Conservation (phyloP, 2,888 invertebrate genomes). For the Dicranocentrus wangi region DNA sequence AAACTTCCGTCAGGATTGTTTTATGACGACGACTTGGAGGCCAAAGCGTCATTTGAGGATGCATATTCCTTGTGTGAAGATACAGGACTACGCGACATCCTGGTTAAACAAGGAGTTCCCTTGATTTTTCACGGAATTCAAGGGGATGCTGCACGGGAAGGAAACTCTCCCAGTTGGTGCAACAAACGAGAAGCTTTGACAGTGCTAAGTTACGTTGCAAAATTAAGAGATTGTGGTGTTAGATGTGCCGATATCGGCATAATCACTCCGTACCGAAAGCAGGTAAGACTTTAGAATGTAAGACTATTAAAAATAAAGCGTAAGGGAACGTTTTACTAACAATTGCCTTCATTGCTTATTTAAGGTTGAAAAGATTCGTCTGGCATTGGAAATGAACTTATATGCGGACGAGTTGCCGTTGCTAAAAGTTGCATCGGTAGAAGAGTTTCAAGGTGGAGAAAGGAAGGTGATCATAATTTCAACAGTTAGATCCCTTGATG, state of each 20-base stretch:
- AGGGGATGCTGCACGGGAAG: slow-evolving; percentile 78
- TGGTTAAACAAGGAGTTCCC: slow-evolving; percentile 72
- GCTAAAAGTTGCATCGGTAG: slow-evolving; percentile 88
- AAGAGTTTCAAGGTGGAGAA: slow-evolving; percentile 85
- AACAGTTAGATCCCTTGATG: slow-evolving; percentile 77
- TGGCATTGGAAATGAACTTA: slow-evolving; percentile 77
- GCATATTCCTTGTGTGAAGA: slow-evolving; percentile 73
- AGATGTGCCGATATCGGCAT: slow-evolving; percentile 86
- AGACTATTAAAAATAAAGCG: too few species aligned
- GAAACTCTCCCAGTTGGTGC: slow-evolving; percentile 90
- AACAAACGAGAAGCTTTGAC: slow-evolving; percentile 88
- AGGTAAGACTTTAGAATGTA: too few species aligned
- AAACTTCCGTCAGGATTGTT: slow-evolving; percentile 86
- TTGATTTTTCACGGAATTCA: slow-evolving; percentile 74
- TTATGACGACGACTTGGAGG: slow-evolving; percentile 85
- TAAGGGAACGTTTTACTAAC: too few species aligned
- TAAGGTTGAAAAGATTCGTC: slow-evolving; percentile 81
- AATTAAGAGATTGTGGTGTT: slow-evolving; percentile 81
- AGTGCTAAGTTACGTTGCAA: slow-evolving; percentile 80
- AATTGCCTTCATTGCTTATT: neutral
- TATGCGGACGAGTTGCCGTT: slow-evolving; percentile 76
- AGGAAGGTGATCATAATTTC: slow-evolving; percentile 83
- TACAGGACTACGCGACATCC: slow-evolving; percentile 63
- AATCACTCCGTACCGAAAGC: slow-evolving; percentile 93
- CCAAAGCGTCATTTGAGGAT: slow-evolving; percentile 78